Conservation (phyloP, 1,140 invertebrate species). For the Probaryconus sp. region DNA sequence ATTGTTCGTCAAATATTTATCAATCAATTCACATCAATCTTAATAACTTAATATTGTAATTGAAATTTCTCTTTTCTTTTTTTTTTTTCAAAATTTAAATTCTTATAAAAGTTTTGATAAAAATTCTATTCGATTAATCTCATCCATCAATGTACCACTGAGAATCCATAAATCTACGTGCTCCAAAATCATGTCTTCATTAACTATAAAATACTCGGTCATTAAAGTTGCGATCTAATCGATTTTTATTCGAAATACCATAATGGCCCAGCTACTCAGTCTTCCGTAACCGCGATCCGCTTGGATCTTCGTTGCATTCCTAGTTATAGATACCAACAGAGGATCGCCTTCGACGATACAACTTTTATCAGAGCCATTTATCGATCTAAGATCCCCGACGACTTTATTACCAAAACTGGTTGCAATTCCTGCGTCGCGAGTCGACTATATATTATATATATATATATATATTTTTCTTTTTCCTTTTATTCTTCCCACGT, state of each 20-base stretch:
- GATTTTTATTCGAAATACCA: background rate
- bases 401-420: slow-evolving; percentile 1
- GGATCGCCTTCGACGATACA: slow-evolving; percentile 1
- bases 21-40: too few species aligned
- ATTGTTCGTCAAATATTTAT: too few species aligned
- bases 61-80: too few species aligned
- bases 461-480: too few species aligned
- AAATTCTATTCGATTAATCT: too few species aligned
- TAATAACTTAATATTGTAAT: too few species aligned
- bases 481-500: too few species aligned
- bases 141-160: too few species aligned
- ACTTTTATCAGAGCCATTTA: background rate
- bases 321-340: background rate
- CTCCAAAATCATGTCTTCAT: too few species aligned
- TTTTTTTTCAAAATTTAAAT: too few species aligned
- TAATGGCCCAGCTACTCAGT: slow-evolving; percentile 16
- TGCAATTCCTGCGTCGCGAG: background rate
- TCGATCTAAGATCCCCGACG: slow-evolving; percentile 1
- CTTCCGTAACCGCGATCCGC: slow-evolving; percentile 58
- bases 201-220: background rate
- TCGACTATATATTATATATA: background rate
- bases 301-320: slow-evolving; percentile 60
- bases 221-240: slow-evolving; percentile 1
- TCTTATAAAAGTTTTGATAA: too few species aligned
- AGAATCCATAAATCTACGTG: too few species aligned